These are phyloP conservation scores for Acipenser transmontanus DNA, from an alignment of 2,797 vertebrate species.

Conservation along the genomic window DNA sequence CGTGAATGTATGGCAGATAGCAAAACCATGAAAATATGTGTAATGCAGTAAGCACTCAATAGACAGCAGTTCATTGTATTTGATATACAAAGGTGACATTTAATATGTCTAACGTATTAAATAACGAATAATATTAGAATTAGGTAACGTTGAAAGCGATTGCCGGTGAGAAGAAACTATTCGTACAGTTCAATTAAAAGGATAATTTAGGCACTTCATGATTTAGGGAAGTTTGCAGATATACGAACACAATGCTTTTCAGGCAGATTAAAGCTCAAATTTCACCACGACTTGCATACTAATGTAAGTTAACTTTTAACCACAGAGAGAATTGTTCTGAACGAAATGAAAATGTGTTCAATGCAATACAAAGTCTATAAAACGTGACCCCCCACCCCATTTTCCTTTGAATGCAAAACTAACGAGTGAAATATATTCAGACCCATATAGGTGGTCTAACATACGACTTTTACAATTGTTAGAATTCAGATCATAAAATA, in stretches of 20 bases:
- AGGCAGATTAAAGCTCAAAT: neutral
- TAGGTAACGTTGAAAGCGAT: neutral
- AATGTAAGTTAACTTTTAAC: neutral
- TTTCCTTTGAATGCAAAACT: constrained; percentile 37
- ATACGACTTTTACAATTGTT: constrained; percentile 43
- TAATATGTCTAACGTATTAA: neutral
- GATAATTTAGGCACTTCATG: too few relatives aligned
- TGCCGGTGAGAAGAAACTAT: neutral
- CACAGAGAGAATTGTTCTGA: neutral
- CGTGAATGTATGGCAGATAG: neutral
- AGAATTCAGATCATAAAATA: constrained; percentile 53
- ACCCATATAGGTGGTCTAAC: constrained; percentile 46
- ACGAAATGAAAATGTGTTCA: neutral
- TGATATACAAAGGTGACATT: neutral
- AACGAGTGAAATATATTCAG: constrained; percentile 45
- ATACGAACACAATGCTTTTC: neutral
- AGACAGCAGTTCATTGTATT: neutral
- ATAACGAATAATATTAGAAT: neutral
- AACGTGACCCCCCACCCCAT: constrained; percentile 25
- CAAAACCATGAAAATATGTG: neutral
- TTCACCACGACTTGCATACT: neutral
- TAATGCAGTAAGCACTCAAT: neutral
- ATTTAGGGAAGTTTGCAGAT: too few relatives aligned
- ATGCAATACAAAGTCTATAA: constrained; percentile 28
- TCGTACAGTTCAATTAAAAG: neutral